Base-by-base conservation (phyloP, 2,888 invertebrate species). In the Pyrochroa serraticornis region DNA sequence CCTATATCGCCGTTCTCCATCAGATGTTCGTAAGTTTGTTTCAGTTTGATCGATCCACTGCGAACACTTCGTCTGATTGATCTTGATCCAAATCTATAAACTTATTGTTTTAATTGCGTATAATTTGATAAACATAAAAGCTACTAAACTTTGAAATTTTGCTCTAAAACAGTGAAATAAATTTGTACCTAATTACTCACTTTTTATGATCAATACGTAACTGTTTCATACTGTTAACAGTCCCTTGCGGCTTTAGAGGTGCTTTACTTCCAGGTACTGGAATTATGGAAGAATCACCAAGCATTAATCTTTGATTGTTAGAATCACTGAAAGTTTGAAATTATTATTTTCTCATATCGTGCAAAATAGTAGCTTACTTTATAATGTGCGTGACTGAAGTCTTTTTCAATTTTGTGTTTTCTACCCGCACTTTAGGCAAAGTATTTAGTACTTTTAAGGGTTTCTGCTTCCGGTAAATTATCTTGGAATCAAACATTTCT, bases 1-100 rank as follows among this genome's bases (percentile, higher is more conserved):
- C 93, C 93, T 65, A 95, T 91, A 75, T 98, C 97, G 0, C 97
- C 98, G 76, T 98, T 99, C 81, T 98, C 98, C 83, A 97, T 90
- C 60, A 97, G 81, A 76, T 95, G 95, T 72, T 97, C 96, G 77
- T 96, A 96, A n/a, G 95, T 93, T 79, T 96, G 95, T 78, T 95
- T 95, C 68, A 95, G 80, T 80, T 97, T 97, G 65, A 97, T 91
- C 0, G 93, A 94, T 6, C 95, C 95, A 71, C 94, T 93, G 66
- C 95, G 87, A 46, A 95, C 93, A 68, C 94, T 95, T 53, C 95
- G 85, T 63, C 97, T 84, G 73, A 96, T 93, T n/a, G 95, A 96
- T 71, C 96, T 90, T 52, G 86, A 87, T 43, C 88, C 89, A 75
- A 88, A 89, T 75, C 88, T 88, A 73, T 60, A 68, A 63, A 47